Conservation (phyloP, 2,888 invertebrate species). For the Entomobrya multifasciata region DNA sequence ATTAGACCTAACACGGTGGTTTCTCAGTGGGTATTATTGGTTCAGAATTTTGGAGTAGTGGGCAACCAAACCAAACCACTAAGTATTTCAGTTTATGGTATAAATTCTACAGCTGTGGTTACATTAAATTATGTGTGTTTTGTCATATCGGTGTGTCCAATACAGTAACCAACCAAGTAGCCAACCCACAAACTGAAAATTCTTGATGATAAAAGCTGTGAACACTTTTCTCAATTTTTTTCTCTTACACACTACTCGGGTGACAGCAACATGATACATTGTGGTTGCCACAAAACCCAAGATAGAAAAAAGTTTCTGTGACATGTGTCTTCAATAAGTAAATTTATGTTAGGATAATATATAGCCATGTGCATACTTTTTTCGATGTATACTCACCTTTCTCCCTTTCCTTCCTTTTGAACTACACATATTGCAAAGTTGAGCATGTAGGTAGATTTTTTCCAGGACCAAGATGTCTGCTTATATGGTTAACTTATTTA, state of each 20-base stretch:
- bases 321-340: constrained; percentile 53
- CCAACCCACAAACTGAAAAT: neutral
- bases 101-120: constrained; percentile 17
- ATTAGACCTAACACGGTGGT: neutral
- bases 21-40: too few relatives aligned
- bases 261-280: constrained; percentile 71
- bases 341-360: constrained; percentile 42
- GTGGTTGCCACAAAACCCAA: constrained; percentile 57
- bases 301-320: constrained; percentile 52
- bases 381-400: too few relatives aligned
- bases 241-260: constrained; percentile 56
- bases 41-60: too few relatives aligned
- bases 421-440: too few relatives aligned
- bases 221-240: constrained; percentile 18
- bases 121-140: neutral
- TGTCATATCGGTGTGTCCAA: neutral
- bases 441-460: too few relatives aligned
- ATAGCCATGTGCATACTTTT: neutral
- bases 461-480: too few relatives aligned
- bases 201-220: neutral
- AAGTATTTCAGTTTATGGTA: constrained; percentile 48
- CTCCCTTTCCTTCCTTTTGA: too few relatives aligned
- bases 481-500: too few relatives aligned
- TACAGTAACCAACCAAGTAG: neutral
- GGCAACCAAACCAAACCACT: constrained; percentile 16